These are phyloP conservation scores for Corvus hawaiiensis DNA, from an alignment of 2,113 vertebrate genomes.

Conservation along the genomic window DNA sequence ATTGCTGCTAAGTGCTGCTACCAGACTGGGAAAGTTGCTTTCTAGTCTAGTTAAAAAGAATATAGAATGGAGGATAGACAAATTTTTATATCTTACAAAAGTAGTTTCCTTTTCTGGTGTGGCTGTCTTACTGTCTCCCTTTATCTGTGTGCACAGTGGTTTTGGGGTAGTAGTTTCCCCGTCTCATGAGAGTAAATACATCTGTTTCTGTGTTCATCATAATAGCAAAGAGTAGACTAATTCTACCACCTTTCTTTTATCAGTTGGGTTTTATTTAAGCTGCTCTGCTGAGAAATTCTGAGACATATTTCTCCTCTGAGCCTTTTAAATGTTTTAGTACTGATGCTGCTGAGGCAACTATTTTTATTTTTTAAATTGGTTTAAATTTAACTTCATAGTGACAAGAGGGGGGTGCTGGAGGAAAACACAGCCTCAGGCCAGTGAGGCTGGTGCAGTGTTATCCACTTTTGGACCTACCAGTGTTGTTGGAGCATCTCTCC, in stretches of 20 bases:
- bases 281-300: no score
- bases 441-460: background rate
- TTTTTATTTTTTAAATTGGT: background rate
- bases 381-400: background rate
- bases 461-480: background rate
- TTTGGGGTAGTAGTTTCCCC: background rate
- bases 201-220: background rate
- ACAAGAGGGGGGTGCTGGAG: accelerated
- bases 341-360: background rate
- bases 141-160: background rate
- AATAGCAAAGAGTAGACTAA: background rate
- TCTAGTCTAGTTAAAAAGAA: background rate
- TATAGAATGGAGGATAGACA: background rate
- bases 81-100: background rate
- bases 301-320: background rate
- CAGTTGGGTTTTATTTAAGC: background rate
- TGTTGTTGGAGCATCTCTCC: accelerated
- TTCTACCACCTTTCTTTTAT: background rate
- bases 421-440: background rate
- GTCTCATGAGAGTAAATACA: background rate
- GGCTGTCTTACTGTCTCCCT: background rate
- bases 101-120: background rate
- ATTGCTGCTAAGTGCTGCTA: background rate
- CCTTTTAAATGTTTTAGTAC: background rate
- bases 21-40: background rate